Percentiles rank a stretch among this genome's conserved stretches.
Evolutionary conservation across 2,797 vertebrate species (phyloP).

Genomic region (Prionace glauca): DNA sequence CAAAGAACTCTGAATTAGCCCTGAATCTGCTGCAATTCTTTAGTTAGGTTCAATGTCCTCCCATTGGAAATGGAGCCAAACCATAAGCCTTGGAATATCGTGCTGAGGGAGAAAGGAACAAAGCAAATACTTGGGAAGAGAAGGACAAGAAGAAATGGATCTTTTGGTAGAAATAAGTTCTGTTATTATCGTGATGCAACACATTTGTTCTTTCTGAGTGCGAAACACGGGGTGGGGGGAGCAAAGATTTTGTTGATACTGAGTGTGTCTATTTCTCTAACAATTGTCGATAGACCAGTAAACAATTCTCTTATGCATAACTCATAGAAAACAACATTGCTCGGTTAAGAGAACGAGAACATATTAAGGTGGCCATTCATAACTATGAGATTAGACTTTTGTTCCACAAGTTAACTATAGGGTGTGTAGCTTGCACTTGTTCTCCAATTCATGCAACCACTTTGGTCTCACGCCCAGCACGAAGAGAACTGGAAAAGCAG

Average conservation of each 20-base stretch:
- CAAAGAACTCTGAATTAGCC: background rate
- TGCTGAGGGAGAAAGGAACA: background rate
- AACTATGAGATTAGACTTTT: background rate
- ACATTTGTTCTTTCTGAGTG: background rate
- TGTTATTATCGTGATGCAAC: background rate
- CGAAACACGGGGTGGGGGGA: background rate
- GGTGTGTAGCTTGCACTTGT: background rate
- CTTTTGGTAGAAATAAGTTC: background rate
- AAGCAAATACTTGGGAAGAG: background rate
- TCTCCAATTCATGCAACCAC: no score
- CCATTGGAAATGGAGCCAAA: background rate
- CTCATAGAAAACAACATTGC: background rate
- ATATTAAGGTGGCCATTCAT: background rate
- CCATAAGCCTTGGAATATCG: background rate
- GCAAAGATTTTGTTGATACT: no score
- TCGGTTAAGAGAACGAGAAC: background rate
- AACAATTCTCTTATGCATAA: background rate
- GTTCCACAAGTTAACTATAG: background rate
- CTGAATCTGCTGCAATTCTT: background rate
- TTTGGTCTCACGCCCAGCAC: background rate
- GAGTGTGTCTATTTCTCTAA: background rate
- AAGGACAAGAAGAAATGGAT: background rate
- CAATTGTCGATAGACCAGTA: background rate
- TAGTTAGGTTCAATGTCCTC: background rate
- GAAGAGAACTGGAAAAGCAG: background rate